phyloP scores from a whole-genome alignment of 1,140 invertebrate genomes.

The Planococcus citri region DNA sequence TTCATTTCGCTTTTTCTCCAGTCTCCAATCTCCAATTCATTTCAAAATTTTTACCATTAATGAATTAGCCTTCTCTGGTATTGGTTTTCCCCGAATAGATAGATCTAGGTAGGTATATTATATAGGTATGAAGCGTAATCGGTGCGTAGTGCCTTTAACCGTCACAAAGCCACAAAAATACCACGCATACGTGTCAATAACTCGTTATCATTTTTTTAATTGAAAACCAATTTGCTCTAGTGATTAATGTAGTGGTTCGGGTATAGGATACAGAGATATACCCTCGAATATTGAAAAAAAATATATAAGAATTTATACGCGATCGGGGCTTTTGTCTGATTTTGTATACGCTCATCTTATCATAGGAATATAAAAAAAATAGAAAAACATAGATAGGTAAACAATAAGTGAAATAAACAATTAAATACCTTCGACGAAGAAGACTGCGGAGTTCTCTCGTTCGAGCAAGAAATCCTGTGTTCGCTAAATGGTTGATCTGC shows the following conservation, averaged over 20 bases:
- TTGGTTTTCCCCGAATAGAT: not conserved
- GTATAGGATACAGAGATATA: too few species aligned
- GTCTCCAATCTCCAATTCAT: not conserved
- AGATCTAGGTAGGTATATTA: too few species aligned
- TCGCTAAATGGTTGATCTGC: slow-evolving; percentile 5
- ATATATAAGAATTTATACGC: too few species aligned
- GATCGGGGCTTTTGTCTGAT: too few species aligned
- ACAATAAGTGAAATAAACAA: not conserved
- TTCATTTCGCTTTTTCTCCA: not conserved
- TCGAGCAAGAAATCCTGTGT: slow-evolving; percentile 11
- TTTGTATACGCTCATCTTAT: not conserved
- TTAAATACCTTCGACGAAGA: slow-evolving; percentile 6
- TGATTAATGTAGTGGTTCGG: too few species aligned
- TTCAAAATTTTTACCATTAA: not conserved
- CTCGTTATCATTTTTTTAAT: too few species aligned
- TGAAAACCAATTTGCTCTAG: too few species aligned
- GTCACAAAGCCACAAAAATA: not conserved
- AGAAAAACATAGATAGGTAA: not conserved
- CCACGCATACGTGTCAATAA: not conserved
- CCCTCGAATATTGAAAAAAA: too few species aligned
- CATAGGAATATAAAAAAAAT: too few species aligned
- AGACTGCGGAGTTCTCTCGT: slow-evolving; percentile 14
- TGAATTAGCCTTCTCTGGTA: not conserved
- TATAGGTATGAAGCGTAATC: not conserved
- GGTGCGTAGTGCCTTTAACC: not conserved